Base-by-base conservation (phyloP, 2,888 invertebrate genomes). In the Boloria selene region DNA sequence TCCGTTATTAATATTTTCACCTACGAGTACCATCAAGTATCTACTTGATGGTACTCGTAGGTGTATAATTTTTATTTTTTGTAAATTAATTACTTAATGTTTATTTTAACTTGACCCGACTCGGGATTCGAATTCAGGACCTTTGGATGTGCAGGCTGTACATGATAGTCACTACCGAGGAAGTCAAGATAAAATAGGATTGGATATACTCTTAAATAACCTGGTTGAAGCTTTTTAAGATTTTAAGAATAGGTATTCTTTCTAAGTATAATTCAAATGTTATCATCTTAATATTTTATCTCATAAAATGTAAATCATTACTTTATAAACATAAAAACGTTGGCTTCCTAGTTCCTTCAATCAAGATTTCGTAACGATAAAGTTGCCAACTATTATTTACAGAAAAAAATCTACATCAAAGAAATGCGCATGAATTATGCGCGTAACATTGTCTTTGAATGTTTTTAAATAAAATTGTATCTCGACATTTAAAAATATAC, bases 381-480 rank as follows among this genome's bases (percentile, higher is more conserved):
- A 26, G 44, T 65, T 65, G 68, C 64, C 70, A 66, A 66, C 64
- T 62, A 61, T 60, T 59, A 60, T 55, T 64, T 59, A 52, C 49
- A 56, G 53, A 61, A 67, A 64, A 54, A 58, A 56, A 51, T 44
- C 22, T 26, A 68, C 61, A 68, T 71, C 70, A 70, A 71, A 70
- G 70, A 53, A 65, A 47, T 22, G 6, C 13, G 31, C 49, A 22
- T 50, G 10, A 54, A 51, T 49, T 49, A 26, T 49, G 16, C 7
- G 59, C 49, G 31, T 59, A 49, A 49, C 49, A 59, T 59, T 47
- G 58, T 47, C 47, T 58, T 58, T 58, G 47, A 45, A 13, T 47
- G 22, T 49, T 22, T 47, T 52, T 22, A 50, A 50, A 50, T 17
- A 17, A 50, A 50, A 50, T 50, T 26, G 18, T 22, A 42, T 22